A percentile compares a stretch with the other conserved stretches of the same genome.
Conservation (phyloP, 2,888 invertebrate species). For the Meganola albula region DNA sequence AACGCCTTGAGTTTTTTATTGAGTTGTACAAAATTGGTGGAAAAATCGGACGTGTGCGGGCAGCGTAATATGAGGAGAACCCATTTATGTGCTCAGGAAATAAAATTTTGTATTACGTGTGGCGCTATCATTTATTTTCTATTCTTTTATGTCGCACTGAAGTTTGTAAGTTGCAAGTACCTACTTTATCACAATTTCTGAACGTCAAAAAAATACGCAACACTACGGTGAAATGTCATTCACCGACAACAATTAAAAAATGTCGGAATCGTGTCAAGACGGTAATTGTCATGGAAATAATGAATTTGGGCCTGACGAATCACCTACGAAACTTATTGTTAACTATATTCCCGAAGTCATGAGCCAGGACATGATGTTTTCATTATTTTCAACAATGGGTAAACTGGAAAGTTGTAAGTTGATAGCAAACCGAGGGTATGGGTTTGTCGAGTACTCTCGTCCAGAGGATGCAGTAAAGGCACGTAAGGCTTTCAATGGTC, state of each 20-base stretch:
- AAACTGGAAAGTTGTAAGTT: constrained; percentile 78
- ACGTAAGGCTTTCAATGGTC: constrained; percentile 72
- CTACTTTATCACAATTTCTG: constrained; percentile 32
- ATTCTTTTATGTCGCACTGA: too few relatives aligned
- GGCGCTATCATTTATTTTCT: too few relatives aligned
- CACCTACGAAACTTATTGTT: constrained; percentile 77
- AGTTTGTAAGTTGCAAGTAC: too few relatives aligned
- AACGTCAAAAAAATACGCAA: constrained; percentile 50
- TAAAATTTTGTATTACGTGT: too few relatives aligned
- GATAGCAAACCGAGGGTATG: constrained; percentile 76
- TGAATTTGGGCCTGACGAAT: constrained; percentile 76
- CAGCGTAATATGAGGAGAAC: too few relatives aligned
- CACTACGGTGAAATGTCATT: constrained; percentile 71
- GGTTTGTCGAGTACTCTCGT: constrained; percentile 74
- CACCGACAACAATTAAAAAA: constrained; percentile 78
- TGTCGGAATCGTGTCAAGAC: constrained; percentile 79
- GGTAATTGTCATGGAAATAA: constrained; percentile 77
- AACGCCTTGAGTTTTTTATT: too few relatives aligned
- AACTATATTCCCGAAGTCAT: constrained; percentile 79
- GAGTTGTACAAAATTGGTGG: too few relatives aligned
- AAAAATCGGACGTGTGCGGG: too few relatives aligned
- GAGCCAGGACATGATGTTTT: constrained; percentile 78
- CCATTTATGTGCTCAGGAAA: too few relatives aligned
- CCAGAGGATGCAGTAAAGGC: constrained; percentile 74
- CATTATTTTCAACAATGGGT: constrained; percentile 76